A percentile compares a stretch with the other conserved stretches of the same genome.
Evolutionary conservation across 2,888 invertebrate species (phyloP).

Genomic region (Ophioninae sp.): DNA sequence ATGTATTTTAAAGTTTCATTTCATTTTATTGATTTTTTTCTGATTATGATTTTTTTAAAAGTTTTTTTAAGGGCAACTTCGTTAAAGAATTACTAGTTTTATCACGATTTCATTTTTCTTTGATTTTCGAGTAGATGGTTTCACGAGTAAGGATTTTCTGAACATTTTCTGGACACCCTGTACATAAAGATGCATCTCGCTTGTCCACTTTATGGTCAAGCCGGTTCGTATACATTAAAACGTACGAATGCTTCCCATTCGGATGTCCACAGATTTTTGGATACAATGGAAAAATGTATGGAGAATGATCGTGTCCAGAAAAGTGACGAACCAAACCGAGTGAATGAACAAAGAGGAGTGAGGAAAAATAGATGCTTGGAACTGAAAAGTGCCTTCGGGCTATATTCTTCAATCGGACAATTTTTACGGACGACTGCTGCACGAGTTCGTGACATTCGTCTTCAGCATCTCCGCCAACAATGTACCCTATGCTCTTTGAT

Average conservation of each 20-base stretch:
- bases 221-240: conserved; percentile 1
- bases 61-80: too few species aligned
- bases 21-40: too few species aligned
- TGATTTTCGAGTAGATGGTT: too few species aligned
- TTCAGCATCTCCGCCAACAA: conserved; percentile 46
- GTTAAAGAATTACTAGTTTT: too few species aligned
- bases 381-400: conserved; percentile 33
- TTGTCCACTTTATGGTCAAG: conserved; percentile 49
- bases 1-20: too few species aligned
- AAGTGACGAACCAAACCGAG: conserved; percentile 18
- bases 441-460: conserved; percentile 9
- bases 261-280: conserved; percentile 28
- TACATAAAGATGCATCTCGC: conserved; percentile 4
- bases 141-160: too few species aligned
- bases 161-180: not conserved
- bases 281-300: conserved; percentile 54
- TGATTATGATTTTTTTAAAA: too few species aligned
- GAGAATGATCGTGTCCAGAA: conserved; percentile 55
- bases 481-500: conserved; percentile 56
- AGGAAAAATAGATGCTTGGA: conserved; percentile 57
- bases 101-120: too few species aligned
- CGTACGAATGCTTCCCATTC: not conserved
- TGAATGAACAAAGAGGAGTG: conserved; percentile 44
- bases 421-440: conserved; percentile 70
- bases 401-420: conserved; percentile 71